Evolutionary conservation across 2,888 invertebrate species (phyloP).

Genomic region (Griposia aprilina): DNA sequence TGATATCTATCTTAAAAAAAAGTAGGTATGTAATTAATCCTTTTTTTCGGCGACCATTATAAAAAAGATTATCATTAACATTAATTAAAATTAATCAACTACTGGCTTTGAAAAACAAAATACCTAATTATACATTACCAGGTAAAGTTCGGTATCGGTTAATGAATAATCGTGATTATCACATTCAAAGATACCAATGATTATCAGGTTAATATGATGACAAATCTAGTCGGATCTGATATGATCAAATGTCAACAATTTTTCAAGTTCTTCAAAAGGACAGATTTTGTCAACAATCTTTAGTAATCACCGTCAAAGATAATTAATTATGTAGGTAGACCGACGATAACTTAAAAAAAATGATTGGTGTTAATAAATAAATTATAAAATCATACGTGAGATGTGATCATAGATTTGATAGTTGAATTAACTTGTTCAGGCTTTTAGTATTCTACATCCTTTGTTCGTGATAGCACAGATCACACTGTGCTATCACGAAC

Average conservation of each 20-base stretch:
- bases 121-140: conserved; percentile 1
- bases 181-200: background rate
- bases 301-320: background rate
- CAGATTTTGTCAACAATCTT: background rate
- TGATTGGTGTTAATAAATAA: background rate
- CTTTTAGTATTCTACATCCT: background rate
- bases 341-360: background rate
- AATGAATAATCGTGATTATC: conserved; percentile 23
- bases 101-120: conserved; percentile 9
- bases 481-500: conserved; percentile 4
- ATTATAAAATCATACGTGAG: conserved; percentile 1
- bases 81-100: conserved; percentile 17
- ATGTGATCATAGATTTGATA: conserved; percentile 4
- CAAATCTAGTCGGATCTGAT: conserved; percentile 5
- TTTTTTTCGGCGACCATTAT: background rate
- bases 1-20: background rate
- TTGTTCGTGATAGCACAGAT: conserved; percentile 5
- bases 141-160: conserved; percentile 2
- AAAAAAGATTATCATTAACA: background rate
- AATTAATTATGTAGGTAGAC: background rate
- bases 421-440: background rate
- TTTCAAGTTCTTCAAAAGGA: conserved; percentile 14
- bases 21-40: fast-evolving
- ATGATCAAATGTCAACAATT: background rate
- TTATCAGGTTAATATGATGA: background rate